Evolutionary conservation across 2,888 invertebrate species (phyloP).

Genomic region (Leptopterna dolabrata): DNA sequence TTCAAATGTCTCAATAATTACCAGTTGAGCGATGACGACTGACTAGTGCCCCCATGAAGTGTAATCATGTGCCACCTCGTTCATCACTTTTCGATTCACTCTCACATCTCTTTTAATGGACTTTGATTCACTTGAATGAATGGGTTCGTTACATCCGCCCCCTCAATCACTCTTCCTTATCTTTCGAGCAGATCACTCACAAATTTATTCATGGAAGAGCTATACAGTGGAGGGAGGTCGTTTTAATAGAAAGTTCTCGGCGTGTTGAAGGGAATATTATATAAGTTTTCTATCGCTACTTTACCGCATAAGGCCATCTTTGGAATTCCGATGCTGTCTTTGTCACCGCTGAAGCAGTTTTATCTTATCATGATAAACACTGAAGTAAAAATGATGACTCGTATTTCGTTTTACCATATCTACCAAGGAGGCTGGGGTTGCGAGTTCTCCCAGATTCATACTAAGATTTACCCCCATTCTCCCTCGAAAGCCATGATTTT

Average conservation of each 20-base stretch:
- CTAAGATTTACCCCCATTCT: no score
- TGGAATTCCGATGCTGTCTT: not conserved
- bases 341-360: not conserved
- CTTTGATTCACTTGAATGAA: not conserved
- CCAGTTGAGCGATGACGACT: not conserved
- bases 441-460: no score
- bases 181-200: not conserved
- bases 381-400: no score
- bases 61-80: not conserved
- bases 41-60: not conserved
- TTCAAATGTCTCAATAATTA: no score
- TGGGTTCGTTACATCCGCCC: not conserved
- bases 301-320: not conserved
- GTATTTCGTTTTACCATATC: no score
- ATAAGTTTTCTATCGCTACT: not conserved
- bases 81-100: not conserved
- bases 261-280: not conserved
- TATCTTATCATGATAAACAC: no score
- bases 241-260: not conserved
- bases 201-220: not conserved
- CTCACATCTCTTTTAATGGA: not conserved
- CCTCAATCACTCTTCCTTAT: not conserved
- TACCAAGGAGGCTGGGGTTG: no score
- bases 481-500: no score
- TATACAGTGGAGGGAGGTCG: not conserved